Evolutionary conservation across 2,113 vertebrate species (phyloP).

Genomic region (Taxidea taxus): DNA sequence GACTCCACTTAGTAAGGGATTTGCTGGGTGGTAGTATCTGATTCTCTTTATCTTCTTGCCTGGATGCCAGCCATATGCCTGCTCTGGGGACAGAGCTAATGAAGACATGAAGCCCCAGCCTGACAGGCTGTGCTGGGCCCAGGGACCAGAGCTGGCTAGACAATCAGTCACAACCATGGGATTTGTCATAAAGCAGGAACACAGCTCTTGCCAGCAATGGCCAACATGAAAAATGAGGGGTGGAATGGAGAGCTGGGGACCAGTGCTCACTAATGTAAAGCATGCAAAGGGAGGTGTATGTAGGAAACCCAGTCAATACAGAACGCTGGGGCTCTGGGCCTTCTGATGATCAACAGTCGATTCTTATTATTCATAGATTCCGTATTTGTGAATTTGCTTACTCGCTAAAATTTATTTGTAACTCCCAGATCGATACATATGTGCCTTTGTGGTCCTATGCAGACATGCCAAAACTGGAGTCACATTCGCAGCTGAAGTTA

Average conservation of each 20-base stretch:
- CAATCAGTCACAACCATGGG: conserved; percentile 6
- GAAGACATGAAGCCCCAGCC: conserved; percentile 24
- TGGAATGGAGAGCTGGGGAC: neutral
- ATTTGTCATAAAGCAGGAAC: conserved; percentile 15
- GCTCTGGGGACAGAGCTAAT: conserved; percentile 8
- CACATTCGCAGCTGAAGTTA: neutral
- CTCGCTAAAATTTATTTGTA: neutral
- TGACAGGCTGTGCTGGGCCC: neutral
- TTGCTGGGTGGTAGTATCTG: neutral
- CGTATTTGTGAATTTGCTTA: neutral
- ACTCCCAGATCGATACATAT: neutral
- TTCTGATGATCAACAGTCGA: neutral
- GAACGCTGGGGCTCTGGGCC: neutral
- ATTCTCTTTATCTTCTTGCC: neutral
- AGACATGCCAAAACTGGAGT: neutral
- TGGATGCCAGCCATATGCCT: neutral
- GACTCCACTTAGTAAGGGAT: neutral
- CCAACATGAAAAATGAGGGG: conserved; percentile 1
- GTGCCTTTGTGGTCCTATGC: neutral
- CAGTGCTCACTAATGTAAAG: neutral
- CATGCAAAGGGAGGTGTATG: neutral
- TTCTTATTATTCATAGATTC: neutral
- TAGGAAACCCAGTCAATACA: neutral
- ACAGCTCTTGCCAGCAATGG: neutral
- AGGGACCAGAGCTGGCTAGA: neutral